Evolutionary conservation across 2,113 vertebrate genomes (phyloP), one percentile per base, ranked within the genome.

Genomic region (Dromas ardeola): DNA sequence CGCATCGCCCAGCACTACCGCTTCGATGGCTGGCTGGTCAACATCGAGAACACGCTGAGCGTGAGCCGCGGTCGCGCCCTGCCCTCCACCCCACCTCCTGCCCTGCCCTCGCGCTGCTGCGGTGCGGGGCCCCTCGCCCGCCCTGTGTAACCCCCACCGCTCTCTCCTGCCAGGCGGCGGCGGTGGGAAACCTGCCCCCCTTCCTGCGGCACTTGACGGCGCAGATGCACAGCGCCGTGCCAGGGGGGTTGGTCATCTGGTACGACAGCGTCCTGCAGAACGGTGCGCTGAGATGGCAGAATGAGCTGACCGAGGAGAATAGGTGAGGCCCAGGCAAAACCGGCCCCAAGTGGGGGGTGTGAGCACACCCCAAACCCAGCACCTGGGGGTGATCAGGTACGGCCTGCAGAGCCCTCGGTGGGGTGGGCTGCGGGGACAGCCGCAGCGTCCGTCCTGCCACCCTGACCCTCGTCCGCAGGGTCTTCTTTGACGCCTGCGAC

Each of bases 1-100:
- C 98, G 98, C 88, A 98, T 99, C 0, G 98, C 99, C 56, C 97
- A 98, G 95, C 98, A 97, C 63, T 99, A 98, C 27, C 87, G 92
- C 62, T 99, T 99, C 0, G 99, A 99, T 0, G 99, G 99, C 85
- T 99, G 99, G 99, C 98, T 99, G 49, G 45, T 99, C 81, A 99
- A 99, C 98, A 98, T 99, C 0, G 99, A 99, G 98, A 99, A 99
- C 93, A 0, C 25, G 0, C 98, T 99, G 93, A 99, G 98, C 10
- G 99, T 99, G 94, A 99, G 99, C 96, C 1, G 0, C 1, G 4
- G 6, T 18, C 2, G 2, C 0, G 3, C 14, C 45, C 42, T 65
- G 30, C 36, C 27, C 3, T 0, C 19, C 29, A 11, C 77, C 25
- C 27, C 22, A 32, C 63, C 40, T 11, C 9, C 34, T 12, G 32